Conservation (phyloP, 2,797 vertebrate genomes). For the Gymnothorax javanicus region DNA sequence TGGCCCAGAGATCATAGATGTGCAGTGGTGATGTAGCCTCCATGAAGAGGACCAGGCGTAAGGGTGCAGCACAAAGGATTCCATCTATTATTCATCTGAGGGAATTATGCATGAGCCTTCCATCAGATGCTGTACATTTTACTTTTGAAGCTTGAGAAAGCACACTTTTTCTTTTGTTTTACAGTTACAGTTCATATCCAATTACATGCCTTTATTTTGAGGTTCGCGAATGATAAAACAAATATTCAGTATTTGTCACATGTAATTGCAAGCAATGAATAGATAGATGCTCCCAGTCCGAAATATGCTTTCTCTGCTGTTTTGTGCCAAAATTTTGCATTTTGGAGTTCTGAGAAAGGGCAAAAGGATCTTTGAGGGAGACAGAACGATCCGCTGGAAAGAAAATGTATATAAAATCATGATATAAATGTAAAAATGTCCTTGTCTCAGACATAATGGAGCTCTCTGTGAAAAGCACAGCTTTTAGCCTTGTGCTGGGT, state of each 20-base stretch:
- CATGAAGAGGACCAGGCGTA: not conserved
- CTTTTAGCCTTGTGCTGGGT: not conserved
- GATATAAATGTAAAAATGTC: too few relatives aligned
- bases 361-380: too few relatives aligned
- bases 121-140: not conserved
- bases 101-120: conserved; percentile 11
- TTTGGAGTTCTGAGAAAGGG: too few relatives aligned
- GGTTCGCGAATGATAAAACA: not conserved
- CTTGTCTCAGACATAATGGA: too few relatives aligned
- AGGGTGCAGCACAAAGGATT: not conserved
- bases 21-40: not conserved
- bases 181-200: not conserved
- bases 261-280: not conserved
- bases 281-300: not conserved
- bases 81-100: conserved; percentile 24
- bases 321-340: too few relatives aligned
- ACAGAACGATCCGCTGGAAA: too few relatives aligned
- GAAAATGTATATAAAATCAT: too few relatives aligned
- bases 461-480: conserved; percentile 21
- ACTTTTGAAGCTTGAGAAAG: not conserved
- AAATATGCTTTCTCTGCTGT: too few relatives aligned
- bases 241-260: not conserved
- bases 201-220: not conserved
- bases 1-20: not conserved
- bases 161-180: not conserved